Base-by-base conservation (phyloP, 2,797 vertebrate genomes). In the Champsocephalus gunnari region DNA sequence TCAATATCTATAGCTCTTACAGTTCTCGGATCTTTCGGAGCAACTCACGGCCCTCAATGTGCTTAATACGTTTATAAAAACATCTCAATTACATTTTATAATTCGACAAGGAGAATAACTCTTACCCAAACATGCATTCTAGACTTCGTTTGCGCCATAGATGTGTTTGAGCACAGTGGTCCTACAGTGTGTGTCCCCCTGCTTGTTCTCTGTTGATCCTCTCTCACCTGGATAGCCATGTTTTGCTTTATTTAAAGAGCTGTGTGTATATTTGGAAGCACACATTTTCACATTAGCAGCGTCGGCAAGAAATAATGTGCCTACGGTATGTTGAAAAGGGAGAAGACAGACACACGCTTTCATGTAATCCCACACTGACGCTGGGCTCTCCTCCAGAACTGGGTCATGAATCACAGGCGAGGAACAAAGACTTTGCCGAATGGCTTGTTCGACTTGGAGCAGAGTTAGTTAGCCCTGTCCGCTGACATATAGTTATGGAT, bases 381-480 rank as follows among this genome's bases (percentile, higher is more conserved):
- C 80, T 76, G 53, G 66, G 56, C 82, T 80, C 54, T 38, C 47
- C 63, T 80, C 79, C 69, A 79, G 80, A 43, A 77, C 56, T 16
- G 2, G 24, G 77, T 71, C 79, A 71, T 85, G 73, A 87, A 84
- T 90, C 75, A 73, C 64, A 75, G 63, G 38, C 19, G 5, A 66
- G 11, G 68, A 87, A 89, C 81, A 86, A 87, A 83, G 71, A 72
- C 63, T 51, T 76, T 59, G 41, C 61, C 11, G 19, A 70, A 62
- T 61, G 48, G 70, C 75, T 82, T 74, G 77, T 87, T 86, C 80
- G 67, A 77, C 68, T 70, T 66, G 51, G 71, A 87, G 72, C 66
- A 48, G 49, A 21, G 50, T 58, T 86, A 41, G 78, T 88, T 85
- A 79, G 63, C 77, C 65, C 38, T 71, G 55, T 44, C 60, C 67